phyloP scores from a whole-genome alignment of 2,113 vertebrate genomes.

The Felis catus region F.catus_Fca126_mat1.0 CM031413.1:119516001-119516500 shows the following conservation, averaged over 20 bases:
- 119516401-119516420: rapidly evolving
- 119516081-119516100: background rate
- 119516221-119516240: background rate
- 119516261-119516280: background rate
- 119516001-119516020: background rate
- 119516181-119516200: background rate
- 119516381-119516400: rapidly evolving
- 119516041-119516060: background rate
- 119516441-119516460: background rate
- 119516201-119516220: background rate
- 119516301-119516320: background rate
- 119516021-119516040: background rate
- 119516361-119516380: background rate
- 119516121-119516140: background rate
- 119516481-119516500: background rate
- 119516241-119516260: rapidly evolving
- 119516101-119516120: background rate
- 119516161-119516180: background rate
- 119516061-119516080: conserved; percentile 6
- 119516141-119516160: background rate
- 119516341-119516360: background rate
- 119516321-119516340: background rate
- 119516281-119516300: background rate
- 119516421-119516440: rapidly evolving
- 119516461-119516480: rapidly evolving